phyloP scores from a whole-genome alignment of 1,140 invertebrate genomes.

The Caenorhabditis tropicalis region DNA sequence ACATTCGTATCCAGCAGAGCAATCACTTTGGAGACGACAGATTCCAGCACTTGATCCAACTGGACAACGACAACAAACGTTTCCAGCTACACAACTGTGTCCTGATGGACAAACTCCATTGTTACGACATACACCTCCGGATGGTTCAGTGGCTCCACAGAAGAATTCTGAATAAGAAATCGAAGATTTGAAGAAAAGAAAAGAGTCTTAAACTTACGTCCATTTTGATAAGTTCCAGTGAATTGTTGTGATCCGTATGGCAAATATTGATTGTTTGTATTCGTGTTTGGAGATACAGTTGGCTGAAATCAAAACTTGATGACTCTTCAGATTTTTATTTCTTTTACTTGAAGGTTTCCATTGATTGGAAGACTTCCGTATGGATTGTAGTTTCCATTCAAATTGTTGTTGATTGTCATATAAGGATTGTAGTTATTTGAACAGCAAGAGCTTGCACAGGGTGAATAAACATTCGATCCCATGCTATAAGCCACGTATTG shows the following conservation, averaged over 20 bases:
- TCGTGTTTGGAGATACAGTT: neutral
- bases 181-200: neutral
- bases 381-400: constrained; percentile 18
- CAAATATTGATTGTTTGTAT: constrained; percentile 3
- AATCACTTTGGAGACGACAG: neutral
- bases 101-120: constrained; percentile 11
- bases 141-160: constrained; percentile 27
- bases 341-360: neutral
- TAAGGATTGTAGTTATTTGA: constrained; percentile 22
- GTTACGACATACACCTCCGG: constrained; percentile 15
- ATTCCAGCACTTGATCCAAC: neutral
- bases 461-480: constrained; percentile 10
- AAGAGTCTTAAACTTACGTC: neutral
- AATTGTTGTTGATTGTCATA: neutral
- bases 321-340: neutral
- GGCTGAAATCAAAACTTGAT: neutral
- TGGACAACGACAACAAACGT: constrained; percentile 19
- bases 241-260: constrained; percentile 32
- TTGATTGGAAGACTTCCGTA: neutral
- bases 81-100: constrained; percentile 20
- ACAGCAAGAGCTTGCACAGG: constrained; percentile 16
- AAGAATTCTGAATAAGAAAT: neutral
- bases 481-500: constrained; percentile 34
- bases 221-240: constrained; percentile 33
- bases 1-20: constrained; percentile 28